Percentiles rank a stretch among this genome's conserved stretches.
These are phyloP conservation scores for Lordiphosa mommai DNA, from an alignment of 1,140 invertebrate species.

Conservation along the genomic window DNA sequence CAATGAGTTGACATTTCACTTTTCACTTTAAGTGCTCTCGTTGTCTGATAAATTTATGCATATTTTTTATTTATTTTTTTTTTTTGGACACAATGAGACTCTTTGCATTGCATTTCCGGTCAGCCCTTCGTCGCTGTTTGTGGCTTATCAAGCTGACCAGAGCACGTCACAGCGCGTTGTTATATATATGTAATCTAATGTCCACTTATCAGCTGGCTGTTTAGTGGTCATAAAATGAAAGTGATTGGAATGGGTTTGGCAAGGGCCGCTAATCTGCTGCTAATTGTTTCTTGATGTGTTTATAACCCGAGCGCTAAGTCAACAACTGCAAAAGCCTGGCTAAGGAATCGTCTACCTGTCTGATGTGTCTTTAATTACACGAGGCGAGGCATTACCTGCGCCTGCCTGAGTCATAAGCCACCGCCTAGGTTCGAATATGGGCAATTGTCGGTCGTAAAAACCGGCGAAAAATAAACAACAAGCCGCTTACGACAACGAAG, in stretches of 20 bases:
- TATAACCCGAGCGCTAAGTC: slow-evolving; percentile 33
- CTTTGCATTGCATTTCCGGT: slow-evolving; percentile 37
- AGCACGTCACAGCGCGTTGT: background rate
- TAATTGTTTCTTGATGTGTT: slow-evolving; percentile 72
- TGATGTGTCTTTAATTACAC: slow-evolving; percentile 29
- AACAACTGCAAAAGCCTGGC: slow-evolving; percentile 18
- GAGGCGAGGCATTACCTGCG: slow-evolving; percentile 6
- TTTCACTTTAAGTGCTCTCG: slow-evolving; percentile 63
- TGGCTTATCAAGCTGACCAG: slow-evolving; percentile 5
- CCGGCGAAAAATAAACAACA: slow-evolving; percentile 35
- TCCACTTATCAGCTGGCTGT: slow-evolving; percentile 41
- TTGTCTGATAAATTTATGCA: slow-evolving; percentile 52
- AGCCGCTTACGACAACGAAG: slow-evolving; percentile 21
- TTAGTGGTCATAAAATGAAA: slow-evolving; percentile 51
- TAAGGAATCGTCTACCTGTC: slow-evolving; percentile 32
- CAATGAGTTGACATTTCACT: slow-evolving; percentile 71
- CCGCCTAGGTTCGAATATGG: slow-evolving; percentile 23
- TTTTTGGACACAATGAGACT: slow-evolving; percentile 14
- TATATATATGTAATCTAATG: slow-evolving; percentile 9
- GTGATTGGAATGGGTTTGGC: slow-evolving; percentile 30
- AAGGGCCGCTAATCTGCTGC: slow-evolving; percentile 40
- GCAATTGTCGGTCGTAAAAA: slow-evolving; percentile 55
- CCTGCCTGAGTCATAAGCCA: slow-evolving; percentile 44
- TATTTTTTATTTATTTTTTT: slow-evolving; percentile 10
- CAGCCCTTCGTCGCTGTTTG: background rate